Evolutionary conservation across 2,797 vertebrate species (phyloP).

Genomic region (Falco berigora): DNA sequence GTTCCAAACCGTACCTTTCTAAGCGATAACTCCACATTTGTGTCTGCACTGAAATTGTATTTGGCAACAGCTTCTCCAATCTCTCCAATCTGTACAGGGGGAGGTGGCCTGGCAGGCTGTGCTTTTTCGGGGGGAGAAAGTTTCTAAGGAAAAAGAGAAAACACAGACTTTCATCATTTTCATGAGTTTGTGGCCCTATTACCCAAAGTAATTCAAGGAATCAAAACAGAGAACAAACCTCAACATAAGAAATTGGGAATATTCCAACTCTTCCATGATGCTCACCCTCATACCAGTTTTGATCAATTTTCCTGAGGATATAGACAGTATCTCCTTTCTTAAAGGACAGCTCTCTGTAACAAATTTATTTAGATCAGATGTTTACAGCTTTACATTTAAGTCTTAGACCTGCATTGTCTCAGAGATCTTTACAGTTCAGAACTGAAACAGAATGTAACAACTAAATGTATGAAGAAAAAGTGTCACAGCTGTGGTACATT

Average conservation of each 20-base stretch:
- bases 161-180: background rate
- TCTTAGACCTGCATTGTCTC: background rate
- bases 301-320: slow-evolving; percentile 97
- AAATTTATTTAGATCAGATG: slow-evolving; percentile 48
- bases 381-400: background rate
- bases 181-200: background rate
- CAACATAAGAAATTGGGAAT: slow-evolving; percentile 95
- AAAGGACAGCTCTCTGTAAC: slow-evolving; percentile 93
- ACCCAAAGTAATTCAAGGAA: background rate
- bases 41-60: slow-evolving; percentile 97
- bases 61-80: slow-evolving; percentile 94
- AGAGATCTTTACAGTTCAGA: background rate
- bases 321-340: slow-evolving; percentile 95
- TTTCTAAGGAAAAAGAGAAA: slow-evolving; percentile 75
- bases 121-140: slow-evolving; percentile 86
- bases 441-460: background rate
- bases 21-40: slow-evolving; percentile 94
- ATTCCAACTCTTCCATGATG: slow-evolving; percentile 90
- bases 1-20: slow-evolving; percentile 82
- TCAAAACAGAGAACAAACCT: slow-evolving; percentile 74
- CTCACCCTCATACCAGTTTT: slow-evolving; percentile 98
- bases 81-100: slow-evolving; percentile 88
- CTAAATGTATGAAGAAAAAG: background rate
- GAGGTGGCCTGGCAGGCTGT: slow-evolving; percentile 91
- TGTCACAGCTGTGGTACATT: background rate